Percentiles rank a stretch among this genome's conserved stretches.
Conservation (phyloP, 2,113 vertebrate species). For the Eurystomus gularis region DNA sequence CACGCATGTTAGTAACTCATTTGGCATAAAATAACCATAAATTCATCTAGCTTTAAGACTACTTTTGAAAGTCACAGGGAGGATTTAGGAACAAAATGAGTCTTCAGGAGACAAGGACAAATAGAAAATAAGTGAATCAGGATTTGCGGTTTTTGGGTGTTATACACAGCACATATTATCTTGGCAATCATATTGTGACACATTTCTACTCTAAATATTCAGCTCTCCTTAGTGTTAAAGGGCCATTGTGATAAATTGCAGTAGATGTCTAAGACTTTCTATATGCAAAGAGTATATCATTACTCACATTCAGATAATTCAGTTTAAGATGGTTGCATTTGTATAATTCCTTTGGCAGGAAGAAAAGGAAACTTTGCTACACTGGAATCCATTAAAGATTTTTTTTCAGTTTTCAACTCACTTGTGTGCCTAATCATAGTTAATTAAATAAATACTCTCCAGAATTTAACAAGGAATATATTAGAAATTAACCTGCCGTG, state of each 20-base stretch:
- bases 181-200: neutral
- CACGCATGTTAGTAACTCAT: neutral
- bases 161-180: neutral
- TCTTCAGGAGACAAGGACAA: slow-evolving; percentile 8
- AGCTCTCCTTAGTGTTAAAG: neutral
- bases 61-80: slow-evolving; percentile 10
- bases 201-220: slow-evolving; percentile 22
- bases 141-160: neutral
- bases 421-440: neutral
- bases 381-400: neutral
- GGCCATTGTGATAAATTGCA: neutral
- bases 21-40: neutral
- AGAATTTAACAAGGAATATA: neutral
- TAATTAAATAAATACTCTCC: neutral
- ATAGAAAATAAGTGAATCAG: neutral
- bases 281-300: neutral
- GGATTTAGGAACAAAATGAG: neutral
- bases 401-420: neutral
- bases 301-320: neutral
- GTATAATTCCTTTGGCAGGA: neutral
- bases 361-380: neutral
- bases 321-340: neutral
- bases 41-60: neutral
- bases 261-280: neutral
- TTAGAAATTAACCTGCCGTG: neutral